These are phyloP conservation scores for Sebastes matsubarae DNA, from an alignment of 2,797 vertebrate genomes.

Conservation along the genomic window DNA sequence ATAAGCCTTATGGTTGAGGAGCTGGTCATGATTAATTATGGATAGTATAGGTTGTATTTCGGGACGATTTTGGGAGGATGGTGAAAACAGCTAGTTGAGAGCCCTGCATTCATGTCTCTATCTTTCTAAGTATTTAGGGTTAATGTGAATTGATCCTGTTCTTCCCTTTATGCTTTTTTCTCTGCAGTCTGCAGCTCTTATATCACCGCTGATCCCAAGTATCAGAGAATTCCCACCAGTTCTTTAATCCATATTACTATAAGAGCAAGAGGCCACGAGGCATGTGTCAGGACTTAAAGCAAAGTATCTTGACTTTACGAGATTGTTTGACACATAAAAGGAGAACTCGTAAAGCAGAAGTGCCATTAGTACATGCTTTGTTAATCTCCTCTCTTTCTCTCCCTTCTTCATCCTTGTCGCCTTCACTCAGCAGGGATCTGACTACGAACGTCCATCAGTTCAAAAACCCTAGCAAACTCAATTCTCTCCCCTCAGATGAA, in stretches of 20 bases:
- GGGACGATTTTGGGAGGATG: no score
- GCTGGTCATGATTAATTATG: no score
- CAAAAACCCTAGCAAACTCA: slow-evolving; percentile 6
- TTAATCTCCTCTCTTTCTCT: slow-evolving; percentile 13
- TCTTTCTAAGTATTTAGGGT: neutral
- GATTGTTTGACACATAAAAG: slow-evolving; percentile 7
- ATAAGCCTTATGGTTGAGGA: no score
- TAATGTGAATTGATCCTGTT: neutral
- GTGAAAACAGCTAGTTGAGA: no score
- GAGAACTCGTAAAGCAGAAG: slow-evolving; percentile 3
- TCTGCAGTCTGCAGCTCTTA: neutral
- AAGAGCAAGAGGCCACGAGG: neutral
- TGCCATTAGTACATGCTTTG: slow-evolving; percentile 4
- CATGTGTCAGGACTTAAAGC: neutral
- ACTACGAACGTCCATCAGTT: slow-evolving; percentile 18
- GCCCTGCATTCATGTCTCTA: neutral
- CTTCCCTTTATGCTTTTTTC: neutral
- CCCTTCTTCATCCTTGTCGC: neutral
- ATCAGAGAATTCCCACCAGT: neutral
- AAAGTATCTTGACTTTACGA: slow-evolving; percentile 2
- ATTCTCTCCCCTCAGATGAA: slow-evolving; percentile 23
- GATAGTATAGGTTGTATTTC: no score
- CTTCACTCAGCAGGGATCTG: slow-evolving; percentile 16
- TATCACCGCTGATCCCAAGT: neutral
- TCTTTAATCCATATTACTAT: slow-evolving; percentile 13